Percentiles rank a stretch among this genome's conserved stretches.
Evolutionary conservation across 2,797 vertebrate genomes (phyloP).

Genomic region (Epinephelus awoara): DNA sequence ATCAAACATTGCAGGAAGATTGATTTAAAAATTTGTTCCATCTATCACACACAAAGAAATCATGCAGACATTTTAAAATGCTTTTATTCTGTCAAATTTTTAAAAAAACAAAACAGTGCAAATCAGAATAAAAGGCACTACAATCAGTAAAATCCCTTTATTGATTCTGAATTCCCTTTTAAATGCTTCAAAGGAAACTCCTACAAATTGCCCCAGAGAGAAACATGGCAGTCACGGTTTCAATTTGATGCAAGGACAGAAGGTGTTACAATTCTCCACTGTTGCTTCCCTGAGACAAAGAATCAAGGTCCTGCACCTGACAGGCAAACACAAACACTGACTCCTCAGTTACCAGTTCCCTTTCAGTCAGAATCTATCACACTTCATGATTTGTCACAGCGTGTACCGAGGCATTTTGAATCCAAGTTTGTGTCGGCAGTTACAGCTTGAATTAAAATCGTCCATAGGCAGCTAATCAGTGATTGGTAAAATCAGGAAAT

Average conservation of each 20-base stretch:
- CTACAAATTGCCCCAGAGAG: not conserved
- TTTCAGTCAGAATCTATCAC: conserved; percentile 25
- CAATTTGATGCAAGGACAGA: conserved; percentile 14
- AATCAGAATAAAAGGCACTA: conserved; percentile 19
- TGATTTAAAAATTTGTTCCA: not conserved
- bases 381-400: not conserved
- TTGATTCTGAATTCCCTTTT: conserved; percentile 41
- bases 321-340: conserved; percentile 12
- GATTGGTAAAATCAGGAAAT: not conserved
- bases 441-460: conserved; percentile 9
- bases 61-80: not conserved
- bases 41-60: not conserved
- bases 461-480: conserved; percentile 2
- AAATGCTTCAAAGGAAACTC: not conserved
- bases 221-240: conserved; percentile 23
- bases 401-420: not conserved
- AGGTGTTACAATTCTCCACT: conserved; percentile 18
- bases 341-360: conserved; percentile 29
- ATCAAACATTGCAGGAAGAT: no score
- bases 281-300: conserved; percentile 69
- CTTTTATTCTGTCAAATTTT: conserved; percentile 45
- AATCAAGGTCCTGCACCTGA: conserved; percentile 17
- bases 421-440: conserved; percentile 30
- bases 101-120: conserved; percentile 21
- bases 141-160: conserved; percentile 50